Conservation (phyloP, 2,797 vertebrate species). For the Rallus crepitans region DNA sequence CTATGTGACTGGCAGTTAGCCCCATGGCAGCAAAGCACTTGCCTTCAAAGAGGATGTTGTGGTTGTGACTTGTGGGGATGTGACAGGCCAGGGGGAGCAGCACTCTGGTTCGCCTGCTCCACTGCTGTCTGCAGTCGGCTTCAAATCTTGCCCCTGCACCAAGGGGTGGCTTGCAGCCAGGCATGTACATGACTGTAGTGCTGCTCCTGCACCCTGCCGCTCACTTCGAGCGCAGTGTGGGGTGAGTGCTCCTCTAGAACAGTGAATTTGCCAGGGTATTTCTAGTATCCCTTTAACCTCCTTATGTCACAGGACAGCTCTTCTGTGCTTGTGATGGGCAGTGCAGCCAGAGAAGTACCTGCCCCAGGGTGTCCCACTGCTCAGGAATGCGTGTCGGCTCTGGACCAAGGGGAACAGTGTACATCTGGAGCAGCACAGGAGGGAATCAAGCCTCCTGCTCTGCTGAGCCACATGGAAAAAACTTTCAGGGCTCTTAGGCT, state of each 20-base stretch:
- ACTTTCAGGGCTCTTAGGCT: background rate
- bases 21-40: background rate
- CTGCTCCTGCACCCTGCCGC: accelerated
- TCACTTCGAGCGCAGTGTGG: accelerated
- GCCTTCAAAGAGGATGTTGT: background rate
- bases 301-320: background rate
- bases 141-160: accelerated
- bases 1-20: background rate
- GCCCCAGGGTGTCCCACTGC: background rate
- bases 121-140: background rate
- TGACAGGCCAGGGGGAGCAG: background rate
- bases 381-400: background rate
- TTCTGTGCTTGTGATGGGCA: background rate
- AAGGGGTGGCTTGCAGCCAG: background rate
- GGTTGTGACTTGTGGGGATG: background rate
- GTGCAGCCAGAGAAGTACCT: background rate
- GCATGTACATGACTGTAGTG: accelerated
- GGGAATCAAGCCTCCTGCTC: background rate
- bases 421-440: background rate
- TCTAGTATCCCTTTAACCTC: background rate
- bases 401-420: accelerated
- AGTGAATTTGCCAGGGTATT: background rate
- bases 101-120: too few species aligned
- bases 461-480: accelerated
- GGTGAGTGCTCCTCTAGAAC: background rate